Evolutionary conservation across 1,140 invertebrate genomes (phyloP).

Genomic region (Copidosoma floridanum): DNA sequence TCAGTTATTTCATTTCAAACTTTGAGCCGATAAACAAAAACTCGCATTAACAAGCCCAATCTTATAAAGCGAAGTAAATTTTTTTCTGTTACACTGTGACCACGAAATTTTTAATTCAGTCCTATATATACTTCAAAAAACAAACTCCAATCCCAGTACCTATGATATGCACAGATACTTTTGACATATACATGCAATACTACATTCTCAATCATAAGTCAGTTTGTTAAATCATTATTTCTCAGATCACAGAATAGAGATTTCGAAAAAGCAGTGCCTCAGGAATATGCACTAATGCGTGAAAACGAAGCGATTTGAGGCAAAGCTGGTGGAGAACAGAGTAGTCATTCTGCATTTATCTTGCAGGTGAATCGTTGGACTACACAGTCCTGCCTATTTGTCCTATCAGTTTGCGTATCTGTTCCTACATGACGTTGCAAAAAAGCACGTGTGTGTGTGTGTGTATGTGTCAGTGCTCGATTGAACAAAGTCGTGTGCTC

Average conservation of each 20-base stretch:
- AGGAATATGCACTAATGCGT: neutral
- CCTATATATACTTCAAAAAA: too few relatives aligned
- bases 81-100: too few relatives aligned
- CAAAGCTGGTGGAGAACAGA: neutral
- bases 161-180: too few relatives aligned
- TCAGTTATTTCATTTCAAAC: too few relatives aligned
- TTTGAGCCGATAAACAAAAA: too few relatives aligned
- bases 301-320: neutral
- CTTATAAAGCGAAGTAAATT: too few relatives aligned
- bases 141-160: too few relatives aligned
- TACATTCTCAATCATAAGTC: conserved; percentile 3
- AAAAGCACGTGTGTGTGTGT: neutral
- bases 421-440: conserved; percentile 9
- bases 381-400: conserved; percentile 13
- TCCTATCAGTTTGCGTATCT: conserved; percentile 17
- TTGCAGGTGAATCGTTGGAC: conserved; percentile 11
- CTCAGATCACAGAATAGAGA: neutral
- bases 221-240: conserved; percentile 8
- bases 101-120: too few relatives aligned
- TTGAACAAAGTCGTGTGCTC: neutral
- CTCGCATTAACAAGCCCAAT: too few relatives aligned
- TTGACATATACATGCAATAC: too few relatives aligned
- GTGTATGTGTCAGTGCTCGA: neutral
- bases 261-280: too few relatives aligned
- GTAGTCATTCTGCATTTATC: neutral